Conservation (phyloP, 2,888 invertebrate genomes). For the Deroplatys truncata region DNA sequence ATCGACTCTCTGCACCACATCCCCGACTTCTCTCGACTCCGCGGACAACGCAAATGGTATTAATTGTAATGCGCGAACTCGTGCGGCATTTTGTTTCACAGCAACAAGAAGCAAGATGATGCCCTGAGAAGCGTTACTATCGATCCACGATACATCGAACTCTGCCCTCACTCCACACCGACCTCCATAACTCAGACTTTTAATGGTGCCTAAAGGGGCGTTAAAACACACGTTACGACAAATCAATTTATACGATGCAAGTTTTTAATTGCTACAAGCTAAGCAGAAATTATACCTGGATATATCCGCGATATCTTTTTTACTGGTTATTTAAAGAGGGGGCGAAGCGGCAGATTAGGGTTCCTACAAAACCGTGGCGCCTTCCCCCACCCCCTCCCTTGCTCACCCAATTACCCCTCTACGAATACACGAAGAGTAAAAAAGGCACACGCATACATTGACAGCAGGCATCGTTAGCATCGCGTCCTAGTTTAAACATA, state of each 20-base stretch:
- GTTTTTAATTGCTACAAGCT: constrained; percentile 1
- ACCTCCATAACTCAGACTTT: constrained; percentile 10
- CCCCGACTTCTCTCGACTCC: not conserved
- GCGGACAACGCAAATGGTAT: not conserved
- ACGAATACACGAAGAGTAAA: not conserved
- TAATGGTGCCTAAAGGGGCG: not conserved
- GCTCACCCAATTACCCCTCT: not conserved
- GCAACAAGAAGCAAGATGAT: not conserved
- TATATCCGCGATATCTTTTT: not conserved
- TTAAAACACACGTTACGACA: constrained; percentile 5
- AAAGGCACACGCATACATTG: not conserved
- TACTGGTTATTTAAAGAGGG: constrained; percentile 12
- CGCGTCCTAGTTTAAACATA: not conserved
- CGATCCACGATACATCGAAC: not conserved
- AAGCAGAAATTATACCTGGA: constrained; percentile 12
- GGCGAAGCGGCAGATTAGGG: not conserved
- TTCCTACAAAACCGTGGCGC: not conserved
- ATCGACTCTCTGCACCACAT: not conserved
- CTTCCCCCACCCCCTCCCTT: not conserved
- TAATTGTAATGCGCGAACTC: not conserved
- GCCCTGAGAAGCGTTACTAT: not conserved
- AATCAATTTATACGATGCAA: constrained; percentile 1
- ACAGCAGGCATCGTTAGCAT: not conserved
- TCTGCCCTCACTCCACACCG: not conserved
- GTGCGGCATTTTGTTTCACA: not conserved